Percentiles rank a stretch among this genome's conserved stretches.
These are phyloP conservation scores for Microcebus ravelobensis DNA, from an alignment of 2,113 vertebrate species.

Conservation along the genomic window DNA sequence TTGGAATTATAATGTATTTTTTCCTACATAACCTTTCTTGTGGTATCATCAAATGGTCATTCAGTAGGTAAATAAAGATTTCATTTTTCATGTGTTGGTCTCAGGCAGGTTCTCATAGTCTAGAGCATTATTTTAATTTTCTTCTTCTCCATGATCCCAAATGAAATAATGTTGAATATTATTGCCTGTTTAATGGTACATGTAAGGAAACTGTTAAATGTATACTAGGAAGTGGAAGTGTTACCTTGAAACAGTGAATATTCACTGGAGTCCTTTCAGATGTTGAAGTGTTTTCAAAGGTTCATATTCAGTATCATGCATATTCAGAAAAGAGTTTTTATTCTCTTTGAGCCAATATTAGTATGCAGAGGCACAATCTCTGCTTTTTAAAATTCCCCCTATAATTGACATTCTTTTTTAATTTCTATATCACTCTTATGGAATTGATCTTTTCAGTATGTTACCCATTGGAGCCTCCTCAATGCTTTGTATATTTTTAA, in stretches of 20 bases:
- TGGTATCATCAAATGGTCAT: background rate
- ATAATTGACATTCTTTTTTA: background rate
- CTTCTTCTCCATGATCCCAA: background rate
- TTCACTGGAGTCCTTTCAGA: background rate
- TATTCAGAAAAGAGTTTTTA: conserved; percentile 42
- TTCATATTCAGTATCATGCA: background rate
- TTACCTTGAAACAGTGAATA: conserved; percentile 49
- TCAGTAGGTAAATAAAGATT: background rate
- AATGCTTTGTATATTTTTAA: conserved; percentile 4
- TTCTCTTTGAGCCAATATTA: conserved; percentile 31
- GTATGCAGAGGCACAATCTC: background rate
- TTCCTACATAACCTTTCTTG: background rate
- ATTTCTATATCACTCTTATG: background rate
- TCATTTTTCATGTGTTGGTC: background rate
- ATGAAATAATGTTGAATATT: conserved; percentile 9
- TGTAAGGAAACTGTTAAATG: background rate
- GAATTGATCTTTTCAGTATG: background rate
- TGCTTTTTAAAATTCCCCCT: conserved; percentile 25
- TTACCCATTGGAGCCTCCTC: background rate
- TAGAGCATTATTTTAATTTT: background rate
- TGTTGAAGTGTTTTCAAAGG: background rate
- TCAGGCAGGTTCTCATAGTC: background rate
- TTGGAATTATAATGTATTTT: background rate
- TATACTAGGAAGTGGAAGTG: background rate
- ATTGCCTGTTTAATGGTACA: background rate